Evolutionary conservation across 2,888 invertebrate species (phyloP).

Genomic region (Leptura quadrifasciata): DNA sequence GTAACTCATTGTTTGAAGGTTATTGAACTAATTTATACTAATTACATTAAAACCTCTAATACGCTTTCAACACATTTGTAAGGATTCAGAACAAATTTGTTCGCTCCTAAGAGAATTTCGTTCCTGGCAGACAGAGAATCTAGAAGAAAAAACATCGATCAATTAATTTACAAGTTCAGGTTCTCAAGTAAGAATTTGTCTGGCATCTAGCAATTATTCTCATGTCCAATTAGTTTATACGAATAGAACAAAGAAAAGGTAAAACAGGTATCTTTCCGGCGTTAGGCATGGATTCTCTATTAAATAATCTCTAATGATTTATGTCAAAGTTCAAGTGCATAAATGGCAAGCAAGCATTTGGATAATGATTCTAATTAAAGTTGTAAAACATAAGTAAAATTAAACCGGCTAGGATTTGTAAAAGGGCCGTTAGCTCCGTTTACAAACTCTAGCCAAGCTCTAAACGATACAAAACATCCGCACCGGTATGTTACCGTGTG

Average conservation of each 20-base stretch:
- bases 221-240: slow-evolving; percentile 7
- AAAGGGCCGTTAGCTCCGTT: no score
- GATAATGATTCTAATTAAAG: slow-evolving; percentile 17
- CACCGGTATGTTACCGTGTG: no score
- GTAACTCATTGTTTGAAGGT: no score
- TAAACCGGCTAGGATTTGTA: background rate
- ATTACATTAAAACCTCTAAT: background rate
- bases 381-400: background rate
- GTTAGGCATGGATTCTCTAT: background rate
- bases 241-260: background rate
- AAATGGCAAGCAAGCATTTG: slow-evolving; percentile 14
- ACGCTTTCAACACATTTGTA: background rate
- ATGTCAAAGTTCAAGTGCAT: slow-evolving; percentile 3
- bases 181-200: background rate
- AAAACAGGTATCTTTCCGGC: background rate
- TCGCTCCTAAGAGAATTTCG: background rate
- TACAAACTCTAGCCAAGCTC: background rate
- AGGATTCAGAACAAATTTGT: background rate
- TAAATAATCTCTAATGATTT: background rate
- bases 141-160: background rate
- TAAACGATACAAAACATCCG: slow-evolving; percentile 20
- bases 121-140: background rate
- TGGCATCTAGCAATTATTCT: background rate
- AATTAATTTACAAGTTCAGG: background rate
- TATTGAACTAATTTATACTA: background rate